phyloP scores from a whole-genome alignment of 1,140 invertebrate genomes.

The Euschistus heros region DNA sequence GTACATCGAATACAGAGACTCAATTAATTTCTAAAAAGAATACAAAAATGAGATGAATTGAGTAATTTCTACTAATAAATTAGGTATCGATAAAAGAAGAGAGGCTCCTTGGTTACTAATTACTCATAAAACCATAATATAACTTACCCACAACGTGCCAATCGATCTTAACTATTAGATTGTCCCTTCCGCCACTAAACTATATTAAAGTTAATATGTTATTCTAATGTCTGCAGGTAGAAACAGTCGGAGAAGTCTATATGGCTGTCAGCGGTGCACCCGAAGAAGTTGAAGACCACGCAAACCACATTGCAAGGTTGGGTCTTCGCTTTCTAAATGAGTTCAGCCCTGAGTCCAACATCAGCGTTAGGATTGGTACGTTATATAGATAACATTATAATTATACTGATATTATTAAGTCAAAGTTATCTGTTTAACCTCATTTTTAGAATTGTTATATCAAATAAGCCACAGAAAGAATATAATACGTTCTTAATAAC shows the following conservation, averaged over 20 bases:
- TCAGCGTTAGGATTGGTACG: not conserved
- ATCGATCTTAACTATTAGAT: not conserved
- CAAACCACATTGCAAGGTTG: slow-evolving; percentile 64
- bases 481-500: too few species aligned
- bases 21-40: too few species aligned
- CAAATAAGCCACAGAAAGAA: too few species aligned
- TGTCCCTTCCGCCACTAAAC: not conserved
- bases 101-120: not conserved
- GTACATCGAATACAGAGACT: too few species aligned
- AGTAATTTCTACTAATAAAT: too few species aligned
- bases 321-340: slow-evolving; percentile 36
- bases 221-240: slow-evolving; percentile 56
- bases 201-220: not conserved
- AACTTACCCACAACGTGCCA: not conserved
- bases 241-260: slow-evolving; percentile 76
- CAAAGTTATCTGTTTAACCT: too few species aligned
- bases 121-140: not conserved
- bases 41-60: too few species aligned
- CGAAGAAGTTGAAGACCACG: slow-evolving; percentile 64
- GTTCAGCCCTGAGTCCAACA: not conserved
- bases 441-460: too few species aligned
- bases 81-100: not conserved
- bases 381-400: too few species aligned
- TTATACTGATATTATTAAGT: too few species aligned
- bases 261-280: slow-evolving; percentile 80